phyloP scores from a whole-genome alignment of 2,113 vertebrate species.

The Crocuta crocuta region DNA sequence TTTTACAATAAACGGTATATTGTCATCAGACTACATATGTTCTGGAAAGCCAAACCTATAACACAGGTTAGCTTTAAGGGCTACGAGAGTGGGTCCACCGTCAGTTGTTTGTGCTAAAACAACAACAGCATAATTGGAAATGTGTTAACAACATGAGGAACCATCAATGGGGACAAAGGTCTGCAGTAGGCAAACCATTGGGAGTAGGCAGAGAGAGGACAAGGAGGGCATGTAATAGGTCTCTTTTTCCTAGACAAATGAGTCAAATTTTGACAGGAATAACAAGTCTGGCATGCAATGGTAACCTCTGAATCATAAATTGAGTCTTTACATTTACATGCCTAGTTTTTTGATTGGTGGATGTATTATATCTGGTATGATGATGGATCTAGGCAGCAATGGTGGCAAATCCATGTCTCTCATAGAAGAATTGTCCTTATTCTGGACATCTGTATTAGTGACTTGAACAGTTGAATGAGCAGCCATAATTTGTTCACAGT shows the following conservation, averaged over 20 bases:
- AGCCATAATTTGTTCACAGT: background rate
- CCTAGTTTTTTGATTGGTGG: background rate
- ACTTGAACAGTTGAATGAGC: background rate
- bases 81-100: background rate
- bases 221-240: background rate
- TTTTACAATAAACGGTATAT: background rate
- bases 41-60: background rate
- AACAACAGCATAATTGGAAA: background rate
- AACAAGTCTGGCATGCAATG: background rate
- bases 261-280: background rate
- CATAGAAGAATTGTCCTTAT: background rate
- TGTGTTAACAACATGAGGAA: background rate
- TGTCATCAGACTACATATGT: background rate
- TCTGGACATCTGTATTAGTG: background rate
- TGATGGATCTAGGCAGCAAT: no score
- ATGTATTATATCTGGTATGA: background rate
- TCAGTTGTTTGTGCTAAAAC: background rate
- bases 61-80: background rate
- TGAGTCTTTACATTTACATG: background rate
- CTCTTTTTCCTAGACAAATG: background rate
- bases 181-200: background rate
- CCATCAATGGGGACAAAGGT: background rate
- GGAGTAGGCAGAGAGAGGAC: background rate
- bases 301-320: background rate
- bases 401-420: background rate